Conservation (phyloP, 1,140 invertebrate species). For the Maconellicoccus hirsutus region DNA sequence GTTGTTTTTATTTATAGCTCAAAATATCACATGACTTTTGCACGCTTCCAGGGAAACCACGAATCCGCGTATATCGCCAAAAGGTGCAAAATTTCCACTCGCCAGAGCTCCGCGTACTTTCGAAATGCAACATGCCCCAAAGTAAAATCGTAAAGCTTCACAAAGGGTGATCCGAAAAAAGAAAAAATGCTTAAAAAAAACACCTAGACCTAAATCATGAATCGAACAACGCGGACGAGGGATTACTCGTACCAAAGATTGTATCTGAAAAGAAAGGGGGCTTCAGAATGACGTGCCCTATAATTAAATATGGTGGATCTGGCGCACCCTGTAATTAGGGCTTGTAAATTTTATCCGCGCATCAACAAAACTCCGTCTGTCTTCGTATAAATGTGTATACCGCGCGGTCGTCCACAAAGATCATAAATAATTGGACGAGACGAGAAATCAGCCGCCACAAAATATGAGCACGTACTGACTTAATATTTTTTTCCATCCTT, state of each 20-base stretch:
- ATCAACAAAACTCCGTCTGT: conserved; percentile 14
- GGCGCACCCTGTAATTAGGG: conserved; percentile 20
- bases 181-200: neutral
- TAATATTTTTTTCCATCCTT: neutral
- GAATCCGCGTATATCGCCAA: neutral
- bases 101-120: too few relatives aligned
- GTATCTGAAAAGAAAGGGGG: conserved; percentile 17
- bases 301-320: conserved; percentile 21
- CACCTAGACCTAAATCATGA: neutral
- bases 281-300: conserved; percentile 16
- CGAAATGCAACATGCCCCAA: neutral
- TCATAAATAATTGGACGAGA: conserved; percentile 21
- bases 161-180: neutral
- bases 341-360: conserved; percentile 22
- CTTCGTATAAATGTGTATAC: neutral
- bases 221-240: neutral
- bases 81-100: neutral
- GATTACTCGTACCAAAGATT: neutral
- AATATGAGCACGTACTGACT: conserved; percentile 7
- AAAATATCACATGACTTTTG: neutral
- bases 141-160: neutral
- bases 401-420: neutral
- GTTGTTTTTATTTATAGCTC: neutral
- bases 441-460: conserved; percentile 18
- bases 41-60: neutral